phyloP scores from a whole-genome alignment of 1,140 invertebrate species.

The Apis florea region DNA sequence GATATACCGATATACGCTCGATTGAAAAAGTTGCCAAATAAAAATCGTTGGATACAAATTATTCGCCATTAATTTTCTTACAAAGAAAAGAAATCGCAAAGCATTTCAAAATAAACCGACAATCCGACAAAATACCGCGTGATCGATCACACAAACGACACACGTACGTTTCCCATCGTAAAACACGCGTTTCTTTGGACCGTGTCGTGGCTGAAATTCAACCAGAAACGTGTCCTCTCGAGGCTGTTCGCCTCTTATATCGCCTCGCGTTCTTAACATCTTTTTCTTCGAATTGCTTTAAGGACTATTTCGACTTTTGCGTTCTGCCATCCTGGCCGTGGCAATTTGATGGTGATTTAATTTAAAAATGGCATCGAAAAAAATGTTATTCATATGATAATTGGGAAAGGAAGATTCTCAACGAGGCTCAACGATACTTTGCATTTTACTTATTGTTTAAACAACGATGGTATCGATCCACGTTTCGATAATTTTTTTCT shows the following conservation, averaged over 20 bases:
- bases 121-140: neutral
- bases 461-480: too few relatives aligned
- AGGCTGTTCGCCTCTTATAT: neutral
- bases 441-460: too few relatives aligned
- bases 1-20: too few relatives aligned
- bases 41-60: too few relatives aligned
- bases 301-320: neutral
- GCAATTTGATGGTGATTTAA: neutral
- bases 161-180: neutral
- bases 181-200: slow-evolving; percentile 8
- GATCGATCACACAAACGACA: slow-evolving; percentile 16
- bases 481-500: too few relatives aligned
- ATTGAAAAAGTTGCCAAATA: too few relatives aligned
- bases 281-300: neutral
- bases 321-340: too few relatives aligned
- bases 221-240: slow-evolving; percentile 1
- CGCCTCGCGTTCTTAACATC: slow-evolving; percentile 9
- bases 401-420: neutral
- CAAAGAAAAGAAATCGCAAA: neutral
- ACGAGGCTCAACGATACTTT: neutral
- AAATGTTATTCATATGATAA: neutral
- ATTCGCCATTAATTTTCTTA: too few relatives aligned
- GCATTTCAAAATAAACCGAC: neutral
- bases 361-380: neutral
- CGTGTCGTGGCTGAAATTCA: slow-evolving; percentile 9